Base-by-base conservation (phyloP, 2,797 vertebrate genomes). In the Catostomus latipinnis region DNA sequence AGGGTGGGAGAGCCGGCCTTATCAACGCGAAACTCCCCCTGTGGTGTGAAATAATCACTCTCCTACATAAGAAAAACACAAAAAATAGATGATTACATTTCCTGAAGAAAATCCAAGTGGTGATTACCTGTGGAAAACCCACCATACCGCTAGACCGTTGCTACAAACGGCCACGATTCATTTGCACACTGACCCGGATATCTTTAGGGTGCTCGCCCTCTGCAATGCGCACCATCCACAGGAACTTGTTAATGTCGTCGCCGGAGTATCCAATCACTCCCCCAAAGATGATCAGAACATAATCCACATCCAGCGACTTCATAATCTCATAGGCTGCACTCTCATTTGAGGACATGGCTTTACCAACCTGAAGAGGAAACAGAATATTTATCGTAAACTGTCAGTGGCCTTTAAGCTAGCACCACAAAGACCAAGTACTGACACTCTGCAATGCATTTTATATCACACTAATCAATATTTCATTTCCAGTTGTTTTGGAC, bases 141-240 rank as follows among this genome's bases (percentile, higher is more conserved):
- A 4, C 3, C 34, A 34, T 34, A 34, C 2, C 2, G 34, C 34
- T 34, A 34, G 34, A 4, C 34, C 34, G 4, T 34, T 34, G 34
- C 34, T 34, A 34, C 34, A 34, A 34, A 34, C 4, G 34, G 34
- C 34, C 34, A 34, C 34, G 49, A 52, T 13, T 54, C 53, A 54
- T 5, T n/a, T 34, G 34, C 16, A 58, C 66, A 88, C 93, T 96
- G 93, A 99, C 98, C 95, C 98, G 91, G 89, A 99, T 99, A 88
- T 99, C 98, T 93, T 98, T 99, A 34, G 98, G 98, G 89, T 99
- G 98, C 79, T 99, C 98, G 58, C 98, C 98, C 89, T 99, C 98
- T 0, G 98, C 98, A 91, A 99, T 99, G 88, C 98, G 94, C 91
- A 99, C 97, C 98, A 99, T 99, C 98, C 98, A 99, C 83, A 99